Evolutionary conservation across 2,113 vertebrate genomes (phyloP), one percentile per base, ranked within the genome.

Genomic region (Neolamprologus cancellatus): DNA sequence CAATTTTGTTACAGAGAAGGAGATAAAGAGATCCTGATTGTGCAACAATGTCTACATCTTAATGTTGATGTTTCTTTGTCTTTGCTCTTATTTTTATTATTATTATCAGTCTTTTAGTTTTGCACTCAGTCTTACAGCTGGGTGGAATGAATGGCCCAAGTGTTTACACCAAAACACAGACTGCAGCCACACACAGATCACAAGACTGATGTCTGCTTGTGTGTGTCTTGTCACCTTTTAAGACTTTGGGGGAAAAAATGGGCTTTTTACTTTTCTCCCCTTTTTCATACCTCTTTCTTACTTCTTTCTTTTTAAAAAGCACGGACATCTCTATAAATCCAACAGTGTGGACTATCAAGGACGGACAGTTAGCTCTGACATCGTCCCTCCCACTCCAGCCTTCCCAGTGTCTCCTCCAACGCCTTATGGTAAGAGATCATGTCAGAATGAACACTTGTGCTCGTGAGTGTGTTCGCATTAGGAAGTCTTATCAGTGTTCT

Each of bases 321-420:
- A 79, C 3, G 48, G 66, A 4, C 48, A 84, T 83, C 50, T 94
- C 54, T 88, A 87, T 91, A 89, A 91, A 79, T 53, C 82, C 64
- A 88, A 91, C 84, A 90, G 86, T 1, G 41, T 94, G 44, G 74
- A 78, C n/a, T 93, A 93, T 36, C 89, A 87, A 36, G 90, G 89
- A 44, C 93, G 83, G 15, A 84, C 88, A 4, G 91, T 96, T 20
- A 85, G 92, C 18, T 46, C 81, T 87, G 93, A 89, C 84, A 7
- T 91, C 4, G 28, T 94, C 36, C 94, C 96, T 2, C 41, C 95
- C 1, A 97, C 97, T 5, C 97, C 97, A 3, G 90, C 94, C 12
- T 98, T 97, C 93, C 97, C 97, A 0, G 94, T 98, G 83, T 96
- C 97, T 64, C 97, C 98, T 12, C 96, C 96, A 20, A 97, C 96